Base-by-base conservation (phyloP, 2,888 invertebrate species). In the Arrhopalites spinosus region DNA sequence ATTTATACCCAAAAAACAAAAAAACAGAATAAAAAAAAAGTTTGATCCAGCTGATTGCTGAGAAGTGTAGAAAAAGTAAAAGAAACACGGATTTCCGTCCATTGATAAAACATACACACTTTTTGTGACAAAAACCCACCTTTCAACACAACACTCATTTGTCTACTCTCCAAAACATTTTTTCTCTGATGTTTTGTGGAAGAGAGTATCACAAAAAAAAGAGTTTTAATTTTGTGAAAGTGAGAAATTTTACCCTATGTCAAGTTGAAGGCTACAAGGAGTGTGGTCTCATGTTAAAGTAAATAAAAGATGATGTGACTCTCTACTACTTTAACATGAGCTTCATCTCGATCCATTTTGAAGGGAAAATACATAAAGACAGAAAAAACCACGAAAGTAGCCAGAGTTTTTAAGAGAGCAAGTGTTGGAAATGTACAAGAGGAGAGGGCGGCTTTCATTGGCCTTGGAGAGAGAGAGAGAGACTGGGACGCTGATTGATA, bases 401-500 rank as follows among this genome's bases (percentile, higher is more conserved):
- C 50, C 50, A 50, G 50, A 50, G n/a, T 3, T n/a, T n/a, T n/a
- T n/a, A 15, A 50, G 50, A 50, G 50, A 50, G 50, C 17, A 3
- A 50, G 36, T 36, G 5, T 36, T 36, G 36, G 36, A 36, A 36
- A 36, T 36, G 36, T 36, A 36, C 11, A 36, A 3, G 17, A 2
- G 3, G 17, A 2, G 3, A 13, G n/a, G n/a, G 50, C 17, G 50
- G 50, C 50, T 50, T 50, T 50, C 50, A 50, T 27, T 61, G 25
- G 61, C 61, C 61, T 64, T 50, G 64, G 11, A n/a, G 66, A 29
- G 27, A 11, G 29, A 30, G 30, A 29, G 2, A 29, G 13, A 66
- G 36, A 36, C n/a, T 66, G 43, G 20, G 30, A 43, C 13, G n/a
- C 7, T 43, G 66, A 66, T 66, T 66, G 66, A 66, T 66, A 43